A percentile compares a stretch with the other conserved stretches of the same genome.
These are phyloP conservation scores for Pterophyllum scalare DNA, from an alignment of 2,113 vertebrate species.

Conservation along the genomic window DNA sequence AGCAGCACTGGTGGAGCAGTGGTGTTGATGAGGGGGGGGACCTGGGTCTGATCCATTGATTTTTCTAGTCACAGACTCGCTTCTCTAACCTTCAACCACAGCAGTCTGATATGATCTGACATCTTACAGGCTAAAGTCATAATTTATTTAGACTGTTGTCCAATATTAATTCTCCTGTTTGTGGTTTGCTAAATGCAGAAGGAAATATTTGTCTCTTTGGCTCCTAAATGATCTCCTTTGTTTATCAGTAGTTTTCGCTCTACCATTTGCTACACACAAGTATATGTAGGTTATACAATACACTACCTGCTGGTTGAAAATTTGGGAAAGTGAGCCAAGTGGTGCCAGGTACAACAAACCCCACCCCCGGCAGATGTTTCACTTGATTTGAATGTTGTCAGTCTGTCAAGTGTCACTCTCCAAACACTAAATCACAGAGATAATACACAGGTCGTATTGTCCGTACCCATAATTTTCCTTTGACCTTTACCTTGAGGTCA, in stretches of 20 bases:
- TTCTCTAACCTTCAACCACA: not conserved
- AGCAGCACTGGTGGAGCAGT: not conserved
- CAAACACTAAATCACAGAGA: too few relatives aligned
- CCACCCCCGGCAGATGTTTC: too few relatives aligned
- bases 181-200: not conserved
- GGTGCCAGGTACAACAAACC: too few relatives aligned
- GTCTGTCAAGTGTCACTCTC: too few relatives aligned
- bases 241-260: not conserved
- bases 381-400: too few relatives aligned
- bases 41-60: not conserved
- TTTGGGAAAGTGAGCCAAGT: not conserved
- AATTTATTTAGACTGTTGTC: slow-evolving; percentile 3
- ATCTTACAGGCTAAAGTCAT: not conserved
- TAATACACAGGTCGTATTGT: too few relatives aligned
- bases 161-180: not conserved
- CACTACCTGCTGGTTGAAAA: not conserved
- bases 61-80: not conserved
- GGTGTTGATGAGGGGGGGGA: not conserved
- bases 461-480: too few relatives aligned
- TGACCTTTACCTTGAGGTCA: too few relatives aligned
- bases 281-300: not conserved
- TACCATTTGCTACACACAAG: not conserved
- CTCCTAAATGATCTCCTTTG: not conserved
- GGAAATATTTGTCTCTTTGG: not conserved
- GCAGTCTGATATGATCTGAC: not conserved